A percentile compares a stretch with the other conserved stretches of the same genome.
phyloP scores from a whole-genome alignment of 2,113 vertebrate species.

The Ranitomeya variabilis region DNA sequence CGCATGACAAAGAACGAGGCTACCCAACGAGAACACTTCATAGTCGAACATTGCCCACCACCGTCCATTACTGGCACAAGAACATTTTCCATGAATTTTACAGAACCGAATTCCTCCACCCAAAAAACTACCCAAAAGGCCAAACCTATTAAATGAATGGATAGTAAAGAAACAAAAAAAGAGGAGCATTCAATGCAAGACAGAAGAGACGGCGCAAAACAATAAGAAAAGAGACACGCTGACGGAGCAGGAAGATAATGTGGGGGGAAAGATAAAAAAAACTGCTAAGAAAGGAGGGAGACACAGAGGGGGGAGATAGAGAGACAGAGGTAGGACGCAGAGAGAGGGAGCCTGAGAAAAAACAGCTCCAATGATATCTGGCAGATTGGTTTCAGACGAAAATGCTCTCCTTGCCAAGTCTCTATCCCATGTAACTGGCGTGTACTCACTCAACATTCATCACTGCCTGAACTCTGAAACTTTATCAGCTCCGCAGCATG shows the following conservation, averaged over 20 bases:
- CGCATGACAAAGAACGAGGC: background rate
- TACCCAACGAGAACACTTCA: background rate
- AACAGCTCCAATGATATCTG: slow-evolving; percentile 69
- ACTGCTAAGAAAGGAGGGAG: slow-evolving; percentile 19
- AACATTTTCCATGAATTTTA: background rate
- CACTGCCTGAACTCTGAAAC: slow-evolving; percentile 92
- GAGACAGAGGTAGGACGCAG: slow-evolving; percentile 47
- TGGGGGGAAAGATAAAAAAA: slow-evolving; percentile 57
- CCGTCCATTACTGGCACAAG: no score
- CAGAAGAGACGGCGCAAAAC: slow-evolving; percentile 58
- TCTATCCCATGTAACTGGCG: slow-evolving; percentile 84
- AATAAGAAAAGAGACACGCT: slow-evolving; percentile 64
- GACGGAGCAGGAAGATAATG: slow-evolving; percentile 65
- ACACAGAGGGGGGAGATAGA: background rate
- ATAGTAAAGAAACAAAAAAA: background rate
- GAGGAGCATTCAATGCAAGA: slow-evolving; percentile 55
- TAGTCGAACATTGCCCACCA: background rate
- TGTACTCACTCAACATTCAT: slow-evolving; percentile 95
- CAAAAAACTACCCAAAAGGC: background rate
- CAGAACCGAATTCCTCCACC: background rate
- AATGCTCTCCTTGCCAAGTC: slow-evolving; percentile 80
- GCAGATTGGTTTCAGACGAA: slow-evolving; percentile 77
- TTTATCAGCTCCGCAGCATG: slow-evolving; percentile 90
- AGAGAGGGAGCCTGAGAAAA: slow-evolving; percentile 72
- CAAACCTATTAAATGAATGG: slow-evolving; percentile 2